Percentiles rank a stretch among this genome's conserved stretches.
These are phyloP conservation scores for Rhipidura dahli DNA, from an alignment of 2,113 vertebrate species.

Conservation along the genomic window DNA sequence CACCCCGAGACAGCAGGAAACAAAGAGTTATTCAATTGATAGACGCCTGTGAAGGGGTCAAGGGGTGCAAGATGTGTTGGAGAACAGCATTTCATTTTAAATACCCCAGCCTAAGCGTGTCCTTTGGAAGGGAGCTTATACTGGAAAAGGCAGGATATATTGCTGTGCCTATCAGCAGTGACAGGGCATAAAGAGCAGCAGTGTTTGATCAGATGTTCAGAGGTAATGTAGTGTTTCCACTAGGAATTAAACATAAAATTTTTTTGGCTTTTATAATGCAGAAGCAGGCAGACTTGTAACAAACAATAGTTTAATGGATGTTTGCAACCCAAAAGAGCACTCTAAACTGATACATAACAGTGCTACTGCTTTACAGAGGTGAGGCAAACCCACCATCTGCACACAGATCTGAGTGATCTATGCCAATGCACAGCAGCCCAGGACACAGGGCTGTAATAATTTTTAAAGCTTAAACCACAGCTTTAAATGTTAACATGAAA, in stretches of 20 bases:
- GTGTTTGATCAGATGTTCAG: slow-evolving; percentile 50
- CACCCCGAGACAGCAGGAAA: neutral
- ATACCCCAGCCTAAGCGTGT: slow-evolving; percentile 14
- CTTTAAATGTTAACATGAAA: neutral
- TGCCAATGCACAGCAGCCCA: neutral
- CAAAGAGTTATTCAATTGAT: slow-evolving; percentile 61
- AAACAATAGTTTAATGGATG: neutral
- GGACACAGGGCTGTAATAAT: neutral
- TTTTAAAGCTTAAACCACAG: neutral
- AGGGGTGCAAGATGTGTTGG: slow-evolving; percentile 8
- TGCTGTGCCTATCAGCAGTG: neutral
- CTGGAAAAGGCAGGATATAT: slow-evolving; percentile 35
- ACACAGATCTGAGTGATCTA: neutral
- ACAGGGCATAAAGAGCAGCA: slow-evolving; percentile 42
- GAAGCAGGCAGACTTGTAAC: neutral
- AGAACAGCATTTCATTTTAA: slow-evolving; percentile 54
- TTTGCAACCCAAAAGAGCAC: neutral
- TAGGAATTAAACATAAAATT: slow-evolving; percentile 56
- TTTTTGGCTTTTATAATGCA: neutral
- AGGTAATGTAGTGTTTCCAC: slow-evolving; percentile 57
- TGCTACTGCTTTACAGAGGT: neutral
- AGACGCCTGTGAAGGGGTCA: neutral
- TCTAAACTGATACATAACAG: neutral
- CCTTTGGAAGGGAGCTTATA: neutral
- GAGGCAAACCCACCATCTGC: neutral